Conservation (phyloP, 2,888 invertebrate genomes). For the Eutolmus rufibarbis region DNA sequence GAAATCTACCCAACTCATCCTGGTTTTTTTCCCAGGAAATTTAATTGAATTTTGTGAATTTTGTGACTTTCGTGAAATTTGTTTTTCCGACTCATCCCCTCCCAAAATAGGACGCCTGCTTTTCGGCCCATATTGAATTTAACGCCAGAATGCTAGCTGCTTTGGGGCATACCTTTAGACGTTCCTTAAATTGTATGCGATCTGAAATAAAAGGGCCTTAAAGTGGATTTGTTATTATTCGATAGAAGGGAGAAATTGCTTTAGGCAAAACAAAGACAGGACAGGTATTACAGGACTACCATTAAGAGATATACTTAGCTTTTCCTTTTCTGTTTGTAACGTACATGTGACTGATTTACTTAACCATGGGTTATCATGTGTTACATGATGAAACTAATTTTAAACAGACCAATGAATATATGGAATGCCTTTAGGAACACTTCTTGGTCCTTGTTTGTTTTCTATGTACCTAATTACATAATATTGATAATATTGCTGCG, state of each 20-base stretch:
- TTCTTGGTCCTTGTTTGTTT: background rate
- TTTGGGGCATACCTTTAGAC: background rate
- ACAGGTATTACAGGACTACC: background rate
- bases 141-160: background rate
- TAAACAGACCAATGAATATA: background rate
- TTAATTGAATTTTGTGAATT: slow-evolving; percentile 38
- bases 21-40: background rate
- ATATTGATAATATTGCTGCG: background rate
- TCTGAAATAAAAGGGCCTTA: background rate
- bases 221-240: background rate
- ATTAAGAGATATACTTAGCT: background rate
- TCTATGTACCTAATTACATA: background rate
- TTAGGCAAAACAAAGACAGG: background rate
- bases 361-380: background rate
- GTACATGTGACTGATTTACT: background rate
- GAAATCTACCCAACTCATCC: background rate
- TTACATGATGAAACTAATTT: background rate
- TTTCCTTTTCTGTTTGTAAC: background rate
- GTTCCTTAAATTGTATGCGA: background rate
- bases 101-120: background rate
- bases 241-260: background rate
- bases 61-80: slow-evolving; percentile 23
- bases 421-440: background rate
- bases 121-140: background rate
- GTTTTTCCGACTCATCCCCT: background rate